Evolutionary conservation across 2,797 vertebrate species (phyloP).

Genomic region (Gymnopithys bicolor): DNA sequence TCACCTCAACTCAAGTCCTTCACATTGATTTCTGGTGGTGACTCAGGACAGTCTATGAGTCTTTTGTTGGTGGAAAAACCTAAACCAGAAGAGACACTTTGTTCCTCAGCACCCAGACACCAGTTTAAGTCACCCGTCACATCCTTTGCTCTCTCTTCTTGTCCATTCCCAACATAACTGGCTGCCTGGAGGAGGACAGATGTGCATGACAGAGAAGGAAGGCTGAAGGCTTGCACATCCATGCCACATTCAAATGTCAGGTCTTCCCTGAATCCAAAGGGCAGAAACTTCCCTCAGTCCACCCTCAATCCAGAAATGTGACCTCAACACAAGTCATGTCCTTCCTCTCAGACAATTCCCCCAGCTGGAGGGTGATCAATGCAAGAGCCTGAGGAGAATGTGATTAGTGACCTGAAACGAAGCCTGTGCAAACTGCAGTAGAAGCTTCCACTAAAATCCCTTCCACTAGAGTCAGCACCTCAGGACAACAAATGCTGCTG

Average conservation of each 20-base stretch:
- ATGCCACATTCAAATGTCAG: conserved; percentile 12
- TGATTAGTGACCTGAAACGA: conserved; percentile 32
- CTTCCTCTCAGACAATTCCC: not conserved
- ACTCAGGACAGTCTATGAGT: not conserved
- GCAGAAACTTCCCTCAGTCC: conserved; percentile 4
- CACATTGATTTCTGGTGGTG: not conserved
- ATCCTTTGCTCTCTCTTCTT: not conserved
- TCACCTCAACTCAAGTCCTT: not conserved
- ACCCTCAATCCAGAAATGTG: not conserved
- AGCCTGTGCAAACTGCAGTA: not conserved
- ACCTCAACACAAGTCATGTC: not conserved
- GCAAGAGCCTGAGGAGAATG: not conserved
- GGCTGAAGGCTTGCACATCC: not conserved
- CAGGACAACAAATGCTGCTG: conserved; percentile 8
- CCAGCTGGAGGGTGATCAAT: not conserved
- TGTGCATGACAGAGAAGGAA: not conserved
- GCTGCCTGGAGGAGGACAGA: not conserved
- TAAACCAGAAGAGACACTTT: not conserved
- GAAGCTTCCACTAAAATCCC: not conserved
- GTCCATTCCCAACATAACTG: not conserved
- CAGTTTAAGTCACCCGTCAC: not conserved
- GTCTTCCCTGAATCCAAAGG: conserved; percentile 27
- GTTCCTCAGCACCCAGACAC: not conserved
- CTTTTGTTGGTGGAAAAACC: not conserved
- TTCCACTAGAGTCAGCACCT: conserved; percentile 26